Evolutionary conservation across 2,888 invertebrate genomes (phyloP).

Genomic region (Tipula vernalis): DNA sequence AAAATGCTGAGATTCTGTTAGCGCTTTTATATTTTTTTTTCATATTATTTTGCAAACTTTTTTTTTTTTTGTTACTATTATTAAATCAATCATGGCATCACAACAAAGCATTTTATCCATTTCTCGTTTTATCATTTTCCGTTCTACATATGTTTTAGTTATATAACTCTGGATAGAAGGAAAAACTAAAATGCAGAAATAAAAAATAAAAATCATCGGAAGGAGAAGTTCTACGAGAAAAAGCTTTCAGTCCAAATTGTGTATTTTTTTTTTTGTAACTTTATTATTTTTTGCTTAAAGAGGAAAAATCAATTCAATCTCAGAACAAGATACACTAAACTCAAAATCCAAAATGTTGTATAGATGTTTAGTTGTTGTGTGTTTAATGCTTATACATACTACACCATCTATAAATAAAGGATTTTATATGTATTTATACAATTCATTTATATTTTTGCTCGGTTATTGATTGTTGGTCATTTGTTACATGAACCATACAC

Average conservation of each 20-base stretch:
- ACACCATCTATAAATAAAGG: background rate
- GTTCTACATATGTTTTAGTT: background rate
- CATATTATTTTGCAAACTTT: background rate
- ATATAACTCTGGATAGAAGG: background rate
- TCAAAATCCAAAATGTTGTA: background rate
- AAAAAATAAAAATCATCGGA: background rate
- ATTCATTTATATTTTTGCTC: background rate
- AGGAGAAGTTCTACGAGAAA: background rate
- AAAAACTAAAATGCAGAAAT: background rate
- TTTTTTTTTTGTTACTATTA: background rate
- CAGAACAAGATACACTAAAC: background rate
- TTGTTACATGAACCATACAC: background rate
- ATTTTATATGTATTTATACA: background rate
- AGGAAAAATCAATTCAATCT: background rate
- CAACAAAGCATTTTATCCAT: background rate
- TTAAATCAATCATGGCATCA: background rate
- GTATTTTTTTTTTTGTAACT: background rate
- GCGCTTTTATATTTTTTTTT: background rate
- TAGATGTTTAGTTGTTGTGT: background rate
- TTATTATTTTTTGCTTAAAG: background rate
- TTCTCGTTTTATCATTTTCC: background rate
- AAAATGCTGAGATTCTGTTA: too few relatives aligned
- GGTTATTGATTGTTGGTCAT: background rate
- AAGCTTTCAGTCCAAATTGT: background rate
- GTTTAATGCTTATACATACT: background rate